Evolutionary conservation across 2,888 invertebrate species (phyloP), one percentile per base, ranked within the genome.

Genomic region (Choreutis nemorana): DNA sequence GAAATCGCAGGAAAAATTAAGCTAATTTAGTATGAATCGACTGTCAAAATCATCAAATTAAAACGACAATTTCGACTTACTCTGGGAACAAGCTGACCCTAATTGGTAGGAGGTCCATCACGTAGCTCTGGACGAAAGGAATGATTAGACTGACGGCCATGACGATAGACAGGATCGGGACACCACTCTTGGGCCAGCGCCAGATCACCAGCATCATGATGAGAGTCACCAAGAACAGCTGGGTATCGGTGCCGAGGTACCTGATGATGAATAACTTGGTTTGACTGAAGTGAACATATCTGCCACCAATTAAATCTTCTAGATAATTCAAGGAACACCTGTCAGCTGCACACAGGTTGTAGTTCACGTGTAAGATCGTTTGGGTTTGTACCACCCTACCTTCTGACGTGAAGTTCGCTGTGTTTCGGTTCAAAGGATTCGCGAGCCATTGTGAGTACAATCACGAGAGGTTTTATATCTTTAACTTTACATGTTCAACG

Each of bases 211-310:
- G 62, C 34, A 78, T 45, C 0, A 78, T 40, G 3, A 75, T 54
- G 32, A 78, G 41, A 1, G 77, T 75, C 8, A 78, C 48, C 4
- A 75, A 57, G 50, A 78, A 78, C 2, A 78, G 60, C 36, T 78
- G 78, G 2, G 77, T 78, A 37, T 78, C 78, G 0, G 78, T 77
- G 9, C 78, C 78, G 1, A 78, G 55, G 42, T 78, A 78, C 78
- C 78, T 78, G 50, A 1, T 21, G 28, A 35, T n/a, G 14, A 10
- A 26, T 32, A 22, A 29, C 1, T 2, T 4, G 4, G 25, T 26
- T 6, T 18, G 18, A 6, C 8, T 18, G 7, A 6, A 18, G 18
- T 23, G 18, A 6, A 8, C 18, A n/a, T n/a, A n/a, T n/a, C n/a
- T n/a, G n/a, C n/a, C n/a, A n/a, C n/a, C n/a, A n/a, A n/a, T n/a